A percentile compares a stretch with the other conserved stretches of the same genome.
phyloP scores from a whole-genome alignment of 2,113 vertebrate genomes.

The Oncorhynchus nerka region DNA sequence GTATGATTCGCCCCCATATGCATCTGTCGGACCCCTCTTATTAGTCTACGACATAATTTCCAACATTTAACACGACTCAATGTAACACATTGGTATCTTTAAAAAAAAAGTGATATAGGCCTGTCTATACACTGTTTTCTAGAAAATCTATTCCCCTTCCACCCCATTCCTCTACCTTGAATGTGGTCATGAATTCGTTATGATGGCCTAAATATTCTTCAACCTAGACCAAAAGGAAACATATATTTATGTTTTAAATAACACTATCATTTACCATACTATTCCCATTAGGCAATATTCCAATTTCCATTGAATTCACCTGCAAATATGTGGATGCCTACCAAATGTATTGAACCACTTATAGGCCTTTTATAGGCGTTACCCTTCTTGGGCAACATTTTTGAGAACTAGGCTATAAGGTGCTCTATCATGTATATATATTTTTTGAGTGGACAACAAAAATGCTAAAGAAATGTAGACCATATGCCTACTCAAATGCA shows the following conservation, averaged over 20 bases:
- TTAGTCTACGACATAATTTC: neutral
- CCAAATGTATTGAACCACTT: too few species aligned
- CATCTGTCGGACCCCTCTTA: neutral
- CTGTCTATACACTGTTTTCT: neutral
- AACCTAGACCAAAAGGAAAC: neutral
- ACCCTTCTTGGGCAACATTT: too few species aligned
- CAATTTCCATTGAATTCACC: neutral
- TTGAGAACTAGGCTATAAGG: too few species aligned
- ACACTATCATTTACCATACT: neutral
- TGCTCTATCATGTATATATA: too few species aligned
- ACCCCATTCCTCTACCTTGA: neutral
- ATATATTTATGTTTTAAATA: neutral
- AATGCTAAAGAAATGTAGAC: too few species aligned
- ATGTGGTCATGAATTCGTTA: neutral
- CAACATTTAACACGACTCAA: neutral
- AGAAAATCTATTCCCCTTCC: too few species aligned
- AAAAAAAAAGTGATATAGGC: neutral
- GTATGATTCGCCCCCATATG: neutral
- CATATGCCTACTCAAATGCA: neutral
- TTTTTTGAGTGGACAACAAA: too few species aligned
- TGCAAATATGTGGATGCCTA: too few species aligned
- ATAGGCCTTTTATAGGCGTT: too few species aligned
- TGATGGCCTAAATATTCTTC: neutral
- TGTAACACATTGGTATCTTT: neutral
- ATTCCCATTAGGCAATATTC: neutral